A percentile compares a stretch with the other conserved stretches of the same genome.
Conservation (phyloP, 2,888 invertebrate species). For the Nemurella pictetii region DNA sequence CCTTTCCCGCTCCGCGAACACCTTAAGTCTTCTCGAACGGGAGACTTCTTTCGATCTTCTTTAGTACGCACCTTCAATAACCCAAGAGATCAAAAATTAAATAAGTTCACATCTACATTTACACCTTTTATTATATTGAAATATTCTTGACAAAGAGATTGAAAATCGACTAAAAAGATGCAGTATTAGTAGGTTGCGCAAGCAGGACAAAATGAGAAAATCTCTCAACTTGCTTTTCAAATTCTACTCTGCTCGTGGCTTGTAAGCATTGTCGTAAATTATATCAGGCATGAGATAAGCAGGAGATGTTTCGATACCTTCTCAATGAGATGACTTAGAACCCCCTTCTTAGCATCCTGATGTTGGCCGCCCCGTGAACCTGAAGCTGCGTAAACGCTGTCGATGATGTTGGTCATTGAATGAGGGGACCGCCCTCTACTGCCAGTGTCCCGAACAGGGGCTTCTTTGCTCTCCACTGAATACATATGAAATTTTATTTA, state of each 20-base stretch:
- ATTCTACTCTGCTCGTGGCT: neutral
- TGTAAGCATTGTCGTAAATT: too few species aligned
- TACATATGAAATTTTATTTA: neutral
- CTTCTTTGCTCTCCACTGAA: slow-evolving; percentile 40
- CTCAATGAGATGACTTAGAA: slow-evolving; percentile 60
- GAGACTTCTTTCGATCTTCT: slow-evolving; percentile 48
- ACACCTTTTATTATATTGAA: neutral
- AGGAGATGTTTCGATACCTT: slow-evolving; percentile 55
- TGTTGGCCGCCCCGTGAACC: slow-evolving; percentile 12
- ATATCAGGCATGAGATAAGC: too few species aligned
- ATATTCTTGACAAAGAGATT: too few species aligned
- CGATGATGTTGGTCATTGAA: slow-evolving; percentile 31
- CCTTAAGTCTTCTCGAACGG: slow-evolving; percentile 45
- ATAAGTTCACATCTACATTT: neutral
- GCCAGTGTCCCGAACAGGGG: slow-evolving; percentile 39
- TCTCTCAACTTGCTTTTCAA: neutral
- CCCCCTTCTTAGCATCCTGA: slow-evolving; percentile 48
- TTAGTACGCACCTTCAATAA: slow-evolving; percentile 47
- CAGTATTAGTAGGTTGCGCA: neutral
- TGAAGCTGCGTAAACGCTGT: slow-evolving; percentile 21
- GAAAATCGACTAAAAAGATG: too few species aligned
- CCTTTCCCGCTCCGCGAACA: slow-evolving; percentile 35
- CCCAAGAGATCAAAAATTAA: neutral
- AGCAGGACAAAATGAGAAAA: neutral
- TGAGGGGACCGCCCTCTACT: slow-evolving; percentile 28